These are phyloP conservation scores for Tyria jacobaeae DNA, from an alignment of 2,888 invertebrate species.

Conservation along the genomic window DNA sequence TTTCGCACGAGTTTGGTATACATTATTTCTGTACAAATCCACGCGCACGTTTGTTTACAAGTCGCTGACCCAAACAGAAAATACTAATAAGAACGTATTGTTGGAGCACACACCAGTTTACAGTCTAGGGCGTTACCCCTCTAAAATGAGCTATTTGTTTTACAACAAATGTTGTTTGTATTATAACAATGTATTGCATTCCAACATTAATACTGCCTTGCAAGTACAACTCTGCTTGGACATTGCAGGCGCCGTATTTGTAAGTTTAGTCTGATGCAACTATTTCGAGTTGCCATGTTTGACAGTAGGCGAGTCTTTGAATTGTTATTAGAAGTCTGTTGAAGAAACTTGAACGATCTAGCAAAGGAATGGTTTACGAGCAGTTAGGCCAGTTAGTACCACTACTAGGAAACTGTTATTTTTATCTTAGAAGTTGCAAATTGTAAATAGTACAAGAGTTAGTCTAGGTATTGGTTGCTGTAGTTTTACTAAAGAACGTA, in stretches of 20 bases:
- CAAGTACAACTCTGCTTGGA: conserved; percentile 33
- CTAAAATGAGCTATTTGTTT: conserved; percentile 77
- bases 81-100: conserved; percentile 78
- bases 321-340: conserved; percentile 42
- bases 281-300: conserved; percentile 44
- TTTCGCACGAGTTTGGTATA: conserved; percentile 47
- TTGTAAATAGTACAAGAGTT: too few species aligned
- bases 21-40: conserved; percentile 58
- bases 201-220: conserved; percentile 52
- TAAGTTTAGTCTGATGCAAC: conserved; percentile 45
- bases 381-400: too few species aligned
- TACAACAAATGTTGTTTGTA: conserved; percentile 73
- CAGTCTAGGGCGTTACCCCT: conserved; percentile 81
- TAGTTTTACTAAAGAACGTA: too few species aligned
- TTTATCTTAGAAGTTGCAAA: too few species aligned
- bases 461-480: too few species aligned
- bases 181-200: conserved; percentile 73
- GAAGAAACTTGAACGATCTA: neutral
- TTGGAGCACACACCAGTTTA: conserved; percentile 68
- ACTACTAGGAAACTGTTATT: too few species aligned
- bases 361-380: too few species aligned
- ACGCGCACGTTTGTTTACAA: conserved; percentile 72
- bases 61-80: conserved; percentile 76
- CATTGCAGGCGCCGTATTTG: conserved; percentile 32
- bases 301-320: conserved; percentile 36